Base-by-base conservation (phyloP, 2,797 vertebrate species). In the Merluccius polli region DNA sequence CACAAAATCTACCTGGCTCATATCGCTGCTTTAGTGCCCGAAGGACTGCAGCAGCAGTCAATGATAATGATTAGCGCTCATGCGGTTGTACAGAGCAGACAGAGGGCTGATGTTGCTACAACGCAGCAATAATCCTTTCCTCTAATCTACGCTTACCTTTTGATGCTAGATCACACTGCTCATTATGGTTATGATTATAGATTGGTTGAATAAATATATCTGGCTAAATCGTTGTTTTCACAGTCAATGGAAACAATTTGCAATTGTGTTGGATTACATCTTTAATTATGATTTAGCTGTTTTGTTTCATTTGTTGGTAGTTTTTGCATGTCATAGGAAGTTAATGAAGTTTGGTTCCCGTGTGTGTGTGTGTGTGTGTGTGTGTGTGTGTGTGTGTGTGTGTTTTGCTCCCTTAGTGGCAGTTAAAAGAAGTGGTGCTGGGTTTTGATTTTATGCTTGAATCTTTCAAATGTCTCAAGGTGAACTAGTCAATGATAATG, bases 401-500 rank as follows among this genome's bases (percentile, higher is more conserved):
- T 59, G 4, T 59, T 59, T n/a, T 59, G n/a, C 52, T 59, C 52
- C 52, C 52, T 59, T 9, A 59, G 52, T 59, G 52, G 21, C 52
- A 9, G 52, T 59, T 59, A 59, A 59, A 59, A 59, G 21, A 24
- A n/a, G 52, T 59, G n/a, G 52, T 48, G 6, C 63, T 41, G 52
- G 74, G 18, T 72, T 74, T 76, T 67, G 71, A 33, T 73, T 41
- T 52, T 44, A 75, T 24, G 67, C 71, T 15, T 77, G 7, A n/a
- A 24, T 75, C 67, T 79, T 5, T 16, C 18, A 75, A 67, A 68
- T 68, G 67, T 73, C 10, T 75, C 7, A 12, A 38, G 44, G 33
- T 72, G 35, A 72, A 72, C 16, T 59, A 63, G 75, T 82, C 29
- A 16, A 73, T 82, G 67, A 31, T 77, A 75, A 72, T 79, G 59